Base-by-base conservation (phyloP, 2,113 vertebrate species). In the Cynopterus brachyotis region DNA sequence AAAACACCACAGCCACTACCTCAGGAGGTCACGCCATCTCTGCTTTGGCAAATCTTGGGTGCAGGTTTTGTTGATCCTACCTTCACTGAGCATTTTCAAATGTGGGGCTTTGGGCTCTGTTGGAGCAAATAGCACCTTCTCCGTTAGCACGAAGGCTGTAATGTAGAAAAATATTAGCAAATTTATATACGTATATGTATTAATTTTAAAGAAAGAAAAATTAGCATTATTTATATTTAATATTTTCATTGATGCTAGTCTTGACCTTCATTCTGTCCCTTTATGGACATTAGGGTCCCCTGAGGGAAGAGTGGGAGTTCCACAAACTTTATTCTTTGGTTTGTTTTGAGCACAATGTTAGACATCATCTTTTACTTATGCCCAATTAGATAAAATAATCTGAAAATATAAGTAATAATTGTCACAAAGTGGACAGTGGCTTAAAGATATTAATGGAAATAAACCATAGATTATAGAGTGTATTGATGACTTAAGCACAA, bases 121-220 rank as follows among this genome's bases (percentile, higher is more conserved):
- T 76, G 45, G 20, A 72, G 59, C 40, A 83, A 76, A 66, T 73
- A 22, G 1, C 24, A 95, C 47, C 35, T 89, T 15, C 4, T n/a
- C 32, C 15, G n/a, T 32, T 42, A 83, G 4, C 16, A 89, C 28
- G 45, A 35, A 40, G 9, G 26, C 11, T 57, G 11, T 85, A n/a
- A 40, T 59, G 19, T 9, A 45, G 83, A 19, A 83, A 70, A 59
- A 50, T 72, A 60, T 72, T 64, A 53, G 7, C 64, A 70, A 70
- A 82, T 75, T 4, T 75, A 12, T n/a, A 6, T 42, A 45, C 0
- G 16, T n/a, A 40, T 16, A 64, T 17, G 16, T 30, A 91, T 57
- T 53, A 91, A 42, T 92, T 79, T 76, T 88, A 85, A 95, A 64
- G 20, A 40, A 59, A 70, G n/a, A 60, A 59, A 75, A 89, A 47